Evolutionary conservation across 1,140 invertebrate species (phyloP).

Genomic region (Belonocnema kinseyi): DNA sequence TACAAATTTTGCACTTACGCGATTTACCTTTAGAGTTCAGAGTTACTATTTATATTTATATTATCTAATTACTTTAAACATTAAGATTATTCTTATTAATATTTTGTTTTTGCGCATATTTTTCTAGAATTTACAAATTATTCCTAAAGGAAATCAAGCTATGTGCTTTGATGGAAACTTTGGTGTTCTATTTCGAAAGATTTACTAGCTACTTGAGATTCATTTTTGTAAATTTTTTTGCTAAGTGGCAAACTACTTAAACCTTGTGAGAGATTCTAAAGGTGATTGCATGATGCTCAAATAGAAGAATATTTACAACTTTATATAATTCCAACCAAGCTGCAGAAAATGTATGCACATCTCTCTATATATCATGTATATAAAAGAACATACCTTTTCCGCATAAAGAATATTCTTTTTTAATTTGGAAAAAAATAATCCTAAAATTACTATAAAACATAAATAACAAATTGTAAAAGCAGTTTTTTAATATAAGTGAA

Average conservation of each 20-base stretch:
- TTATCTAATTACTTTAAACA: neutral
- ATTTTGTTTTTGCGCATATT: neutral
- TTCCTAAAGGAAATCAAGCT: too few species aligned
- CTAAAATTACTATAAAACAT: too few species aligned
- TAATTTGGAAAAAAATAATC: too few species aligned
- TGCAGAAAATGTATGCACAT: neutral
- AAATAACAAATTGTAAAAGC: neutral
- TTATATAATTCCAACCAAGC: neutral
- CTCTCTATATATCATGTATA: neutral
- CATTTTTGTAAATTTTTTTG: too few species aligned
- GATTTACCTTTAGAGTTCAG: neutral
- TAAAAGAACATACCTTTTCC: neutral
- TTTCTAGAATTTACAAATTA: too few species aligned
- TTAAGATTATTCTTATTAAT: neutral
- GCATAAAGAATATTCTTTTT: neutral
- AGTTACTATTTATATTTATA: neutral
- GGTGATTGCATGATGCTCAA: neutral
- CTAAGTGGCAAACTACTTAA: too few species aligned
- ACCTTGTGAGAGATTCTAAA: neutral
- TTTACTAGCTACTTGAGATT: too few species aligned
- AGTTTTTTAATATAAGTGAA: constrained; percentile 7
- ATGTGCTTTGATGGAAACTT: too few species aligned
- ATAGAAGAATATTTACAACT: neutral
- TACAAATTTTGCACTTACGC: neutral
- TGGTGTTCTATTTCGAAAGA: too few species aligned